Conservation (phyloP, 92 coral and sea anemone species). For the Pocillopora meandrina region DNA sequence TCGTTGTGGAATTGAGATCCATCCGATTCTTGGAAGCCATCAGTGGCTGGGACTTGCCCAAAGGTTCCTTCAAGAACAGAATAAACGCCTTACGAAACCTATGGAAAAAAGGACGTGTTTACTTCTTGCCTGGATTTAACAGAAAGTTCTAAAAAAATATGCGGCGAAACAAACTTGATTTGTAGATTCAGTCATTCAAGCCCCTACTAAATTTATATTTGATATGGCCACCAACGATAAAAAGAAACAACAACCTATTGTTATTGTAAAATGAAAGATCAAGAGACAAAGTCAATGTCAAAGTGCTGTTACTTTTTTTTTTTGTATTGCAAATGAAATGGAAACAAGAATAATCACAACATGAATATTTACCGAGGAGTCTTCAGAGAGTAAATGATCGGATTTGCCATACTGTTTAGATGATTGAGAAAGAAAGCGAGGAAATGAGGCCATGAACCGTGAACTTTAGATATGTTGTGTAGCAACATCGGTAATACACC, state of each 20-base stretch:
- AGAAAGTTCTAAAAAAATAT: too few relatives aligned
- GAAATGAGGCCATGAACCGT: conserved; percentile 73
- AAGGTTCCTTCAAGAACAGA: neutral
- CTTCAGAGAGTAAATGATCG: conserved; percentile 68
- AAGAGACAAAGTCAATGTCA: too few relatives aligned
- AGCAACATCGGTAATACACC: conserved; percentile 70
- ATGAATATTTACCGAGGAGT: conserved; percentile 39
- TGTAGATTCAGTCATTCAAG: too few relatives aligned
- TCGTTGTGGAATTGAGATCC: neutral
- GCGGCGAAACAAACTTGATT: too few relatives aligned
- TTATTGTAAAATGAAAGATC: too few relatives aligned
- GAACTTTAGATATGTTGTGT: conserved; percentile 66
- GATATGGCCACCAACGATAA: too few relatives aligned
- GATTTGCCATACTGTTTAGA: conserved; percentile 78
- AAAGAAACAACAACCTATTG: too few relatives aligned
- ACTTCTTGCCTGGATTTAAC: neutral
- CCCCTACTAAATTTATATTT: too few relatives aligned
- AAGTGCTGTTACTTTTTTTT: too few relatives aligned
- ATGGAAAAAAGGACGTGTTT: neutral
- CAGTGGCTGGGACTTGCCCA: conserved; percentile 20
- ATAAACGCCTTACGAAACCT: conserved; percentile 26
- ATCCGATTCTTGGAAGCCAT: neutral
- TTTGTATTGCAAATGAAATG: too few relatives aligned
- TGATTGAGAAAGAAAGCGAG: conserved; percentile 68
- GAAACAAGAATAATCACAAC: too few relatives aligned